phyloP scores from a whole-genome alignment of 35 echinoderm and acorn worm genomes.

The Lytechinus variegatus region DNA sequence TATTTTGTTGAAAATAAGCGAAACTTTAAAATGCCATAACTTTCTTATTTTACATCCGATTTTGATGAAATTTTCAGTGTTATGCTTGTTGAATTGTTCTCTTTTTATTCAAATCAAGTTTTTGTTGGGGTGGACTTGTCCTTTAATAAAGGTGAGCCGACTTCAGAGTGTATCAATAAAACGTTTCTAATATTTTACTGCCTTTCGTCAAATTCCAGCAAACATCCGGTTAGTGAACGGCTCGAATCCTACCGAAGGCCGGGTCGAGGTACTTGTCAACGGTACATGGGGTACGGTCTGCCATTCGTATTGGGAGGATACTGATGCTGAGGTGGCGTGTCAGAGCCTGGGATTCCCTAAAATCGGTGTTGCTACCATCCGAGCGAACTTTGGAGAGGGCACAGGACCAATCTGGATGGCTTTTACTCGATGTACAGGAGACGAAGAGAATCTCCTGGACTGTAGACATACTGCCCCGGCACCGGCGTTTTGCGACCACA shows the following conservation, averaged over 20 bases:
- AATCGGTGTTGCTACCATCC: not conserved
- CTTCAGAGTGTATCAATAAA: too few relatives aligned
- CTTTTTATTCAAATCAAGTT: too few relatives aligned
- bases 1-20: too few relatives aligned
- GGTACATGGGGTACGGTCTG: not conserved
- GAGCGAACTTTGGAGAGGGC: not conserved
- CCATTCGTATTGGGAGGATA: not conserved
- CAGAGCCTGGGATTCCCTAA: not conserved
- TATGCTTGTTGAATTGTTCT: too few relatives aligned
- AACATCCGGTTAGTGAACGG: not conserved
- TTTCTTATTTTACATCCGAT: too few relatives aligned
- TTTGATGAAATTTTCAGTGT: too few relatives aligned
- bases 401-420: not conserved
- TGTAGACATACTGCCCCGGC: not conserved
- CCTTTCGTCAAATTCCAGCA: not conserved
- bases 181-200: too few relatives aligned
- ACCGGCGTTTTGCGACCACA: not conserved
- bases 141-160: too few relatives aligned
- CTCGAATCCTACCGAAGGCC: not conserved
- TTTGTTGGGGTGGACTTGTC: too few relatives aligned
- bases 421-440: not conserved
- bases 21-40: too few relatives aligned
- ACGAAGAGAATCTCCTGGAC: not conserved
- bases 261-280: not conserved
- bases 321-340: not conserved